A percentile compares a stretch with the other conserved stretches of the same genome.
Evolutionary conservation across 2,113 vertebrate genomes (phyloP).

Genomic region (Pedetes capensis): DNA sequence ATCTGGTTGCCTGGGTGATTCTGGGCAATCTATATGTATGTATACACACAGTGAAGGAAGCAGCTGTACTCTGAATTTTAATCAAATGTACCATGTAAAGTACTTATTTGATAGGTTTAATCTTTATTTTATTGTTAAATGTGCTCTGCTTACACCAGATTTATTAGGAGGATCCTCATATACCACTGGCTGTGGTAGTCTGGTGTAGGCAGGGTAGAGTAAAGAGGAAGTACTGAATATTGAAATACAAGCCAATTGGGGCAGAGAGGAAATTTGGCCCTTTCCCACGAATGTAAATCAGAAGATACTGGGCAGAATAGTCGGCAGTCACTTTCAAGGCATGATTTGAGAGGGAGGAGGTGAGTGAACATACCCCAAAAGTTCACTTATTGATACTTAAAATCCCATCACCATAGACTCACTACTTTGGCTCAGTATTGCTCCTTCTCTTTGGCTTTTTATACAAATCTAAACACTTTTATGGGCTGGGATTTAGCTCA

Average conservation of each 20-base stretch:
- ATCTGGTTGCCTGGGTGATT: slow-evolving; percentile 52
- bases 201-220: background rate
- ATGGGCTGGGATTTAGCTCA: too few relatives aligned
- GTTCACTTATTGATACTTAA: background rate
- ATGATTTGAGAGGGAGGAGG: background rate
- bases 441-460: background rate
- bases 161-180: slow-evolving; percentile 17
- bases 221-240: background rate
- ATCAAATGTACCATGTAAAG: slow-evolving; percentile 4
- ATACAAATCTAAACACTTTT: background rate
- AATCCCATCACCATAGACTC: background rate
- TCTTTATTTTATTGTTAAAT: background rate
- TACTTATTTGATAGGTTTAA: slow-evolving; percentile 31
- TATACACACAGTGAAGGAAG: background rate
- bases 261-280: background rate
- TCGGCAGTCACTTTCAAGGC: background rate
- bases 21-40: background rate
- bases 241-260: background rate
- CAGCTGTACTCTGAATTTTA: background rate
- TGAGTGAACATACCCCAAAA: background rate
- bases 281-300: background rate
- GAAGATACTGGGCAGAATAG: background rate
- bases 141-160: background rate
- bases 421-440: background rate
- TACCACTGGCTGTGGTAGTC: background rate